Base-by-base conservation (phyloP, 2,888 invertebrate species). In the Lycophotia porphyrea region DNA sequence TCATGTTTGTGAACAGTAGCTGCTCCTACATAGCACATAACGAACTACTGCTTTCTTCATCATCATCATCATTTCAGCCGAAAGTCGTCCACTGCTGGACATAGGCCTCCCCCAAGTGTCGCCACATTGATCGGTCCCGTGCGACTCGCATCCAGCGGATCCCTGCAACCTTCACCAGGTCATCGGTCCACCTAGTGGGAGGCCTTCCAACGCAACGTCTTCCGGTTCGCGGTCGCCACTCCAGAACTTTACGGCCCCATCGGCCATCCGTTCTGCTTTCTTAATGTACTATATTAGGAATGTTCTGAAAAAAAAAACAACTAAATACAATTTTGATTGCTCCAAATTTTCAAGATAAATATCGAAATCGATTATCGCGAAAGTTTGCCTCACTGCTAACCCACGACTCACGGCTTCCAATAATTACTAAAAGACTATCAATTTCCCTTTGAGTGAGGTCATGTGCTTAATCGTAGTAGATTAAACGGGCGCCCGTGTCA, bases 391-490 rank as follows among this genome's bases (percentile, higher is more conserved):
- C 47, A 24, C 49, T 79, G 60, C 67, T 74, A 73, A 66, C 69
- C 52, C 24, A n/a, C 18, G 68, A 71, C 65, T 71, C n/a, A 72
- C 65, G 64, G 83, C 79, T 83, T 79, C 36, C 74, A 79, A 76
- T 79, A 87, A 87, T 85, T 81, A 86, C 88, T 86, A 79, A 79
- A 88, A 86, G 82, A 87, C 77, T 87, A 88, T 88, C 87, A 87
- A 89, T 87, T 82, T 82, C 84, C 86, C 78, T 88, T 87, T 81
- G 86, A 86, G 87, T 86, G 85, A 85, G 87, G 88, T 88, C 87
- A 90, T 87, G 86, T 86, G 87, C 89, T 87, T 92, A 91, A 93
- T 91, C 90, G 89, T 42, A 68, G 79, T 84, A 87, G 90, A 91
- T 91, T 91, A 91, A 87, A 86, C 87, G 89, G 87, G 89, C 84